A percentile compares a stretch with the other conserved stretches of the same genome.
phyloP scores from a whole-genome alignment of 2,888 invertebrate genomes.

The Patella pellucida region DNA sequence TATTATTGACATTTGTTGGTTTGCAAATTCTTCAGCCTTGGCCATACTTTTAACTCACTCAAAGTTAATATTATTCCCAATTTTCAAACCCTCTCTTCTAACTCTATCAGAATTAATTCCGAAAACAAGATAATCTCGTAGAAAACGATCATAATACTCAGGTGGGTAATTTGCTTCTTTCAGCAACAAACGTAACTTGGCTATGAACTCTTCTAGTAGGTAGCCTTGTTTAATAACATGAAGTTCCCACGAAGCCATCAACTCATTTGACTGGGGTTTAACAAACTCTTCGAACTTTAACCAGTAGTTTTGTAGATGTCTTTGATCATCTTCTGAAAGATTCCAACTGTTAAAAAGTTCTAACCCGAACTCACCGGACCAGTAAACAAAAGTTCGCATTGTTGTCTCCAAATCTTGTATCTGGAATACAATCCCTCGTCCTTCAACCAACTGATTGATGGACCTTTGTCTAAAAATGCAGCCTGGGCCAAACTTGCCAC shows the following conservation, averaged over 20 bases:
- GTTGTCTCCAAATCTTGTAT: not conserved
- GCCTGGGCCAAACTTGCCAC: not conserved
- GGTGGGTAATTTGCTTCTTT: not conserved
- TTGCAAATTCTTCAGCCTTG: not conserved
- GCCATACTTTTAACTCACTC: too few species aligned
- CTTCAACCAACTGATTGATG: not conserved
- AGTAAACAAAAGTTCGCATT: not conserved
- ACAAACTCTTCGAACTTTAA: not conserved
- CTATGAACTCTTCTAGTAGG: not conserved
- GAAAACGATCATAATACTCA: not conserved
- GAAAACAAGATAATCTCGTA: not conserved
- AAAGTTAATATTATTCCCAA: not conserved
- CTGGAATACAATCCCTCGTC: not conserved
- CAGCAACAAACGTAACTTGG: not conserved
- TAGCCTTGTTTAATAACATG: not conserved
- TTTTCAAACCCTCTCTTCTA: slow-evolving; percentile 2
- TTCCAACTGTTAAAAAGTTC: slow-evolving; percentile 6
- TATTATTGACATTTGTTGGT: not conserved
- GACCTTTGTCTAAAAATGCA: not conserved
- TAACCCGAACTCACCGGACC: not conserved
- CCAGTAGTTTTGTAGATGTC: not conserved
- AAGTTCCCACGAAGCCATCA: not conserved
- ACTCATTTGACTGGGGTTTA: slow-evolving; percentile 13
- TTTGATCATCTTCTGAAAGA: not conserved
- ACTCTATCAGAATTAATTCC: not conserved